phyloP scores from a whole-genome alignment of 2,797 vertebrate species.

The Platyrinchus mystaceus region DNA sequence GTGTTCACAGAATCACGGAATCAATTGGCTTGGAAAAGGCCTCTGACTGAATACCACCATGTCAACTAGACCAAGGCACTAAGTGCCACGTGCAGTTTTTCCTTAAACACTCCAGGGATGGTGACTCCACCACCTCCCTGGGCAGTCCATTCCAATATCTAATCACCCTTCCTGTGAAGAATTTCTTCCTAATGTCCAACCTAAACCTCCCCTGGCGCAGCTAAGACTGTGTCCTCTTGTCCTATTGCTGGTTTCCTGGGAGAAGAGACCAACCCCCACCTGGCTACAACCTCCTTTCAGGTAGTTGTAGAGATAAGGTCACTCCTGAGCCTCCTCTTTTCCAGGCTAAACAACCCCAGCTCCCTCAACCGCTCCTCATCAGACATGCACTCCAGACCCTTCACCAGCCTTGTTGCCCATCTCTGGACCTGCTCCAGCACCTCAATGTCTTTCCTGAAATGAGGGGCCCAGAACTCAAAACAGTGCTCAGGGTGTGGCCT shows the following conservation, averaged over 20 bases:
- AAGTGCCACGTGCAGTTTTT: rapidly evolving
- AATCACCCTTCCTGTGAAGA: background rate
- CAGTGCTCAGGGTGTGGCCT: background rate
- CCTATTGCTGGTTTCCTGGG: rapidly evolving
- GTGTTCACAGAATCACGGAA: background rate
- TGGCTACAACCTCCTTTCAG: background rate
- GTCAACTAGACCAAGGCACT: too few relatives aligned
- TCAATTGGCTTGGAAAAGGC: background rate
- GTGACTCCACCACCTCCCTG: background rate
- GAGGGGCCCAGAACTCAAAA: background rate
- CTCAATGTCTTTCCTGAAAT: background rate
- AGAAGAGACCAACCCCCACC: background rate
- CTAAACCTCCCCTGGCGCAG: background rate
- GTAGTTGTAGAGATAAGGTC: background rate
- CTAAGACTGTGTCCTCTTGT: background rate
- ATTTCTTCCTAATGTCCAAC: background rate
- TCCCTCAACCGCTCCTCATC: background rate
- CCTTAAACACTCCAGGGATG: background rate
- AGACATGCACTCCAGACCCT: background rate
- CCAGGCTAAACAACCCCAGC: background rate
- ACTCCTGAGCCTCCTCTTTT: background rate
- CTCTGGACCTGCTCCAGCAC: background rate
- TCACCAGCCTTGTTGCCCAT: background rate
- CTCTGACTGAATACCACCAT: background rate
- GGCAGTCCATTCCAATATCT: background rate